phyloP scores from a whole-genome alignment of 2,113 vertebrate species.

The Cyanistes caeruleus region DNA sequence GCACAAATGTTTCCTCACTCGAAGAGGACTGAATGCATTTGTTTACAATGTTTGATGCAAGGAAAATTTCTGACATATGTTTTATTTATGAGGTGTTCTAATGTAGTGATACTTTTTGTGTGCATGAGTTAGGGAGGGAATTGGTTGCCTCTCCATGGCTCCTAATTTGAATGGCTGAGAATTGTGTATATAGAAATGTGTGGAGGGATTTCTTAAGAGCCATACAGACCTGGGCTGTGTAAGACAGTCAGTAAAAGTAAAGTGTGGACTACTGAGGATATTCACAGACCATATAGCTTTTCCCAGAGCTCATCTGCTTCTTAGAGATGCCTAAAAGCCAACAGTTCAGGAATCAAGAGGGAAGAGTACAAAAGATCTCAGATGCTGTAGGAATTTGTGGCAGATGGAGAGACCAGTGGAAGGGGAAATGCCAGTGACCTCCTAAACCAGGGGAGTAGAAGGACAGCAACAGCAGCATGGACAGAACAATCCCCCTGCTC shows the following conservation, averaged over 20 bases:
- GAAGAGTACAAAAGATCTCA: neutral
- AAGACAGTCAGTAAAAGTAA: neutral
- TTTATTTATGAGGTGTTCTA: slow-evolving; percentile 25
- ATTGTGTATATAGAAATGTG: neutral
- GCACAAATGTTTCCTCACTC: neutral
- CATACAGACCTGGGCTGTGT: neutral
- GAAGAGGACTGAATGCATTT: slow-evolving; percentile 14
- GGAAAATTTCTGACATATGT: neutral
- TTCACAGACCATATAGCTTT: neutral
- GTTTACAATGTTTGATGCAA: slow-evolving; percentile 16
- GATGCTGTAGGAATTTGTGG: neutral
- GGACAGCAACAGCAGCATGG: neutral
- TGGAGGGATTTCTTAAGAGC: neutral
- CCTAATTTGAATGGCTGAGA: neutral
- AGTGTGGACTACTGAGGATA: neutral
- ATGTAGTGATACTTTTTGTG: neutral
- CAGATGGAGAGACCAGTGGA: neutral
- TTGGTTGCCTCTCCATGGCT: neutral
- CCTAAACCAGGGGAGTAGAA: neutral
- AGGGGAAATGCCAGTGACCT: neutral
- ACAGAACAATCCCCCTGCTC: neutral
- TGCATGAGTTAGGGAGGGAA: neutral
- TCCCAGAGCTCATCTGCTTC: neutral
- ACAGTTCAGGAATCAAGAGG: neutral
- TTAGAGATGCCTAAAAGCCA: neutral